Conservation (phyloP, 1,140 invertebrate species). For the Formica selysi region DNA sequence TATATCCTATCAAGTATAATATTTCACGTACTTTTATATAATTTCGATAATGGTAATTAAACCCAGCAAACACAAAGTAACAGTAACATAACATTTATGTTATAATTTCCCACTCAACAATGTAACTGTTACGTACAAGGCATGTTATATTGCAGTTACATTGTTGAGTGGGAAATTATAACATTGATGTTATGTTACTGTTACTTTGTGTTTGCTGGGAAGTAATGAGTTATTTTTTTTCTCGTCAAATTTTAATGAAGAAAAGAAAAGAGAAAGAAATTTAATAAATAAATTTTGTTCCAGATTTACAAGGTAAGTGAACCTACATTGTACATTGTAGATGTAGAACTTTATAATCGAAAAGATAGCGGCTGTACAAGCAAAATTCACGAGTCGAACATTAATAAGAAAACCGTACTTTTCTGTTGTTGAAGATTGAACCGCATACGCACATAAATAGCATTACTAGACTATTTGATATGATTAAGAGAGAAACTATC, state of each 20-base stretch:
- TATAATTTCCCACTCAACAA: no score
- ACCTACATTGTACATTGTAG: not conserved
- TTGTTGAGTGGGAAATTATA: no score
- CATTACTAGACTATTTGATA: not conserved
- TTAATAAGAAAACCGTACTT: not conserved
- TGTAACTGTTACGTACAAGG: no score
- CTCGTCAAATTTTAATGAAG: not conserved
- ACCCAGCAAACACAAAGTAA: no score
- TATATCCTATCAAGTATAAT: conserved; percentile 47
- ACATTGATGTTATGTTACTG: no score
- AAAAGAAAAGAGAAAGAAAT: not conserved
- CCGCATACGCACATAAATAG: no score
- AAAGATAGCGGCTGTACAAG: no score
- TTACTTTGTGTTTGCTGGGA: no score
- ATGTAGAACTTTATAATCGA: not conserved
- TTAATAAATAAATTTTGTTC: not conserved
- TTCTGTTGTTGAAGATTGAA: not conserved
- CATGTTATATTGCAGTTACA: no score
- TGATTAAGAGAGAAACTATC: not conserved
- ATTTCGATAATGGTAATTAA: conserved; percentile 16
- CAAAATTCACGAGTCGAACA: not conserved
- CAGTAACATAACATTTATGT: no score
- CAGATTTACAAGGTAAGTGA: conserved; percentile 41
- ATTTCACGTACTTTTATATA: conserved; percentile 19
- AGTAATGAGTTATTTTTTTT: not conserved